Percentiles rank a stretch among this genome's conserved stretches.
Conservation (phyloP, 1,140 invertebrate species). For the Anoplolepis gracilipes region DNA sequence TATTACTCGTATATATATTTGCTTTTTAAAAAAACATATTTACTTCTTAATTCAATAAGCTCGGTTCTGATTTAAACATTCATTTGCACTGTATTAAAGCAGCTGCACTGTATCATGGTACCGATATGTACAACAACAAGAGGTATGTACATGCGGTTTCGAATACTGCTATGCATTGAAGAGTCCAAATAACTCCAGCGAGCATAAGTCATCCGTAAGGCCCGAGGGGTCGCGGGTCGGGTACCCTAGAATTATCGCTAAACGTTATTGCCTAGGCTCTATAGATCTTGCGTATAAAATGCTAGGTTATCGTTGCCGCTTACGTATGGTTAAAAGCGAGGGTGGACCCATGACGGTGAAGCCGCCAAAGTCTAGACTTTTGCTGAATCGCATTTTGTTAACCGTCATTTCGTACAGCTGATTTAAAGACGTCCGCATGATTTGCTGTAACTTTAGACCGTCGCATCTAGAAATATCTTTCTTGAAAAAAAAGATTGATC, state of each 20-base stretch:
- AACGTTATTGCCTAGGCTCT: conserved; percentile 85
- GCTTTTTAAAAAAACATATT: not conserved
- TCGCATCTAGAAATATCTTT: not conserved
- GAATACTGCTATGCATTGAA: conserved; percentile 57
- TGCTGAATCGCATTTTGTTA: conserved; percentile 39
- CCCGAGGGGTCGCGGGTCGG: conserved; percentile 74
- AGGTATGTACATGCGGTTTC: conserved; percentile 53
- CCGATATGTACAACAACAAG: conserved; percentile 17
- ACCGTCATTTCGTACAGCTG: conserved; percentile 5
- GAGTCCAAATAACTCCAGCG: conserved; percentile 72
- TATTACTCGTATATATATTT: no score
- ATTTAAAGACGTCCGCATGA: not conserved
- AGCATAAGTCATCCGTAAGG: conserved; percentile 81
- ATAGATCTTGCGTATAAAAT: conserved; percentile 86
- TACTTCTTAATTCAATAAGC: conserved; percentile 6
- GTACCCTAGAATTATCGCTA: conserved; percentile 86
- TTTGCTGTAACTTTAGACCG: not conserved
- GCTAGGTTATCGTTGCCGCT: conserved; percentile 82
- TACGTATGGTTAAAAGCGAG: conserved; percentile 79
- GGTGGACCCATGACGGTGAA: conserved; percentile 74
- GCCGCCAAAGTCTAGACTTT: conserved; percentile 68
- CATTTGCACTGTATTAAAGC: not conserved
- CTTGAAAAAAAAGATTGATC: not conserved
- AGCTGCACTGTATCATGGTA: not conserved
- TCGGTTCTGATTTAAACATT: not conserved